Base-by-base conservation (phyloP, 2,888 invertebrate genomes). In the Melinaea marsaeus region DNA sequence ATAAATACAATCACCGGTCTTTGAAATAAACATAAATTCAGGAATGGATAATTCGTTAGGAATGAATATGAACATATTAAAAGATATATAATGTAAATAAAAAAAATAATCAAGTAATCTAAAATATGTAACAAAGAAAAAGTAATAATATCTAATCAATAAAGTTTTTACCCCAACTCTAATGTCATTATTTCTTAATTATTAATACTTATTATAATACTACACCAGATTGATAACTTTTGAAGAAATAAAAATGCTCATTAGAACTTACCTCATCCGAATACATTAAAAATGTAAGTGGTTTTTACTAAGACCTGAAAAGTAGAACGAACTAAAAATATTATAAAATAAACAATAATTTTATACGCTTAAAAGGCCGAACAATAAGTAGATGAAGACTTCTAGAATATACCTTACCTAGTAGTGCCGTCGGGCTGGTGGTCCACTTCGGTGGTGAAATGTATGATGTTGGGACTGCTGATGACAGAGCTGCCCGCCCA, bases 101-200 rank as follows among this genome's bases (percentile, higher is more conserved):
- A 22, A 22, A 22, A 22, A 22, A 22, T n/a, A n/a, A n/a, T n/a
- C n/a, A n/a, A n/a, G n/a, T n/a, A n/a, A n/a, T n/a, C n/a, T n/a
- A n/a, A n/a, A n/a, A n/a, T n/a, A 57, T 37, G 35, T 13, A 37
- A 42, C 35, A 22, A 3, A 13, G 45, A 37, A 32, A 42, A 57
- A 68, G n/a, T n/a, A n/a, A n/a, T n/a, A n/a, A n/a, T n/a, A n/a
- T n/a, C n/a, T n/a, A n/a, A n/a, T n/a, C n/a, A 90, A 98, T 92
- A 91, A 98, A 98, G 80, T 97, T 97, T 75, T 95, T 95, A 75
- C 98, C 96, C 79, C 96, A 96, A 79, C 98, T 98, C 79, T 96
- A 93, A 80, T 98, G 98, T 61, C 97, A 91, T 71, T 97, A 22
- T 1, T 22, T 22, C 1, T 22, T 11, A 7, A 9, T 42, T 9